phyloP scores from a whole-genome alignment of 2,797 vertebrate species.

The Moxostoma hubbsi region DNA sequence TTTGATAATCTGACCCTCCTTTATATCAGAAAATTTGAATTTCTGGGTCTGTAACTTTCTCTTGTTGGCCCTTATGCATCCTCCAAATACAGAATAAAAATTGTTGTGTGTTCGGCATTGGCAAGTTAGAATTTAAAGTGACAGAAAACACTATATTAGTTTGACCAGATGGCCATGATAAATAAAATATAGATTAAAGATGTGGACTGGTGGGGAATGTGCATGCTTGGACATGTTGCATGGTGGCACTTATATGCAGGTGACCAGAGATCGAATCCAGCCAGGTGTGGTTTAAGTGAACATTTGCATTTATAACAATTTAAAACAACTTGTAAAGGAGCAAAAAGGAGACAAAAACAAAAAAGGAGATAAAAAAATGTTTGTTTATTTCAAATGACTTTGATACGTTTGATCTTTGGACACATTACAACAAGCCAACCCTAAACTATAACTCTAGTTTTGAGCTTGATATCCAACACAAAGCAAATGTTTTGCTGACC shows the following conservation, averaged over 20 bases:
- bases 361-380: not conserved
- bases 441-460: not conserved
- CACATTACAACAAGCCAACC: not conserved
- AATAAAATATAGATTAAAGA: too few species aligned
- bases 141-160: too few species aligned
- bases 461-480: not conserved
- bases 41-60: constrained; percentile 81
- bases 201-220: too few species aligned
- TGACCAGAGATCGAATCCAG: too few species aligned
- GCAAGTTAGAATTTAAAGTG: too few species aligned
- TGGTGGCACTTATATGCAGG: too few species aligned
- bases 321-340: too few species aligned
- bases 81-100: not conserved
- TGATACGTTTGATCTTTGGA: not conserved
- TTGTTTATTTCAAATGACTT: not conserved
- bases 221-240: too few species aligned
- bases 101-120: not conserved
- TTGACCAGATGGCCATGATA: too few species aligned
- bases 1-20: constrained; percentile 80
- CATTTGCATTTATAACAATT: too few species aligned
- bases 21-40: constrained; percentile 78
- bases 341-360: not conserved
- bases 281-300: too few species aligned
- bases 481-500: not conserved
- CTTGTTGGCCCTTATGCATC: constrained; percentile 74